Evolutionary conservation across 2,113 vertebrate species (phyloP), one percentile per base, ranked within the genome.

Genomic region (Mesitornis unicolor): DNA sequence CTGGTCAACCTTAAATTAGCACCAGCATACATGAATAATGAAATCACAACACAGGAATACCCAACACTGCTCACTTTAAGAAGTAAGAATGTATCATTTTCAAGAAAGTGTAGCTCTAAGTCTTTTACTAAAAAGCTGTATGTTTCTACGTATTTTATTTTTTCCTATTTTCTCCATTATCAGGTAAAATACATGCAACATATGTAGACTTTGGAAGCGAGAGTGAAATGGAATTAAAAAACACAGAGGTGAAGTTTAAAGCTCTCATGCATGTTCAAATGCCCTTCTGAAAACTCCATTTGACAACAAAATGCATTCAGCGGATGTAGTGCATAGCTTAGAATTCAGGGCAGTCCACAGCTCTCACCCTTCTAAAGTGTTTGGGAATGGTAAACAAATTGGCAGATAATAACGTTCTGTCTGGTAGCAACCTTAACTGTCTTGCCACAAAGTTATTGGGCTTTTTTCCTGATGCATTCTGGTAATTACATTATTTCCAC

Each of bases 381-480:
- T 96, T 68, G 43, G 87, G 77, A 91, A 94, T 78, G 79, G 95
- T 95, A 94, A 96, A 95, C 91, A 96, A 95, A 95, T 70, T 82
- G 84, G 82, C 87, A 89, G 57, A 91, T 96, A 96, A 97, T 96
- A 93, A 88, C 50, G 85, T 95, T 79, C 82, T 3, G 84, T 96
- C 78, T 96, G 95, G 93, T 96, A 96, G 96, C 93, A 97, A 96
- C 96, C 87, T 70, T 65, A 87, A 91, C 93, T 67, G 22, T 70
- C 63, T 94, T 59, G 78, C 87, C 85, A 56, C 74, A 67, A 92
- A 96, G 91, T 83, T 93, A 75, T 2, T 56, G 25, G 81, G 11
- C 29, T 54, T 47, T 60, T 33, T 31, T 31, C 10, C 51, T 50
- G 14, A 88, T 84, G 6, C 24, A 26, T 88, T 70, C 42, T 81